Base-by-base conservation (phyloP, 2,113 vertebrate species). In the Cyrtonyx montezumae region DNA sequence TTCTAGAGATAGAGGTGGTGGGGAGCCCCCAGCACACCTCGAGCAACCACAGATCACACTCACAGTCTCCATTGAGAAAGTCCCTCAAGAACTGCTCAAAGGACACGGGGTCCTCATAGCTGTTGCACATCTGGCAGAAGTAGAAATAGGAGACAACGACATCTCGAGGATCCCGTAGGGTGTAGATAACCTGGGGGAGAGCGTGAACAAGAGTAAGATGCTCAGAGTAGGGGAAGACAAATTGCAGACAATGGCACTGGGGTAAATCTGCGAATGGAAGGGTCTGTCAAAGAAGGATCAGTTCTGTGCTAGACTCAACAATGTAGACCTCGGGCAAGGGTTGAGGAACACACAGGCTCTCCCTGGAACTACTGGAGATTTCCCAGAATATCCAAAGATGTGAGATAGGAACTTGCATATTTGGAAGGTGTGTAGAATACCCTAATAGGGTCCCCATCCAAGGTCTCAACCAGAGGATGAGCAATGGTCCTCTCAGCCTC, bases 21-120 rank as follows among this genome's bases (percentile, higher is more conserved):
- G 20, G 58, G 81, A 37, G 46, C 49, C 40, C 62, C 25, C 26
- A 18, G 17, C 51, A 34, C n/a, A 55, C 30, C 11, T 14, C 5
- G 8, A 51, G 10, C 9, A 34, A 26, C 3, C 43, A 46, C 10
- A 49, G 40, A 25, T 17, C 18, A 7, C 32, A 48, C 92, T 97
- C 94, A 97, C 83, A 19, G 36, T 97, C 91, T 36, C 96, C 97
- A 30, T 87, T 88, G 78, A 97, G 88, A 81, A 98, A 98, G 71
- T 96, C 67, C 46, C 81, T 78, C 48, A 97, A 68, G 65, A 97
- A 96, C 66, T 96, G 94, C 67, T 96, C 68, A 0, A 95, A 96
- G 0, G 89, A 95, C 3, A 80, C 85, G 0, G 96, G 94, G 43
- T 97, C 94, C 86, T 97, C 94, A 51, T 95, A 62, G 9, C 96